A percentile compares a stretch with the other conserved stretches of the same genome.
Conservation (phyloP, 2,113 vertebrate genomes). For the Ammodytes dubius region DNA sequence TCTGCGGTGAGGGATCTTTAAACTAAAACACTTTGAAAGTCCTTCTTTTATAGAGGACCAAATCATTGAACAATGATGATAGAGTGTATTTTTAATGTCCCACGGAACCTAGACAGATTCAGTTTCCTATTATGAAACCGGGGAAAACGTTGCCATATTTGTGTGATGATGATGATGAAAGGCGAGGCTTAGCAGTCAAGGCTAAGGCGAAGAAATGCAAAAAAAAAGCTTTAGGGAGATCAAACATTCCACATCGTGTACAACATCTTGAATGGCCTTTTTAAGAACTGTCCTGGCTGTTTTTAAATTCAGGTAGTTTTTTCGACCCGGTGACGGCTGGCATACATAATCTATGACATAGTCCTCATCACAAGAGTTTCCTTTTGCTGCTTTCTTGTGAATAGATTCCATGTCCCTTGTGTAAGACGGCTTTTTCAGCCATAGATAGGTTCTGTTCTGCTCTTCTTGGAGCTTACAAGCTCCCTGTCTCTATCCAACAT, state of each 20-base stretch:
- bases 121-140: conserved; percentile 43
- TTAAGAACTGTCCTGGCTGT: conserved; percentile 50
- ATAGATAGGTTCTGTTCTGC: conserved; percentile 59
- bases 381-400: conserved; percentile 63
- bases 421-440: conserved; percentile 50
- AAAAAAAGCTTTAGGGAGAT: conserved; percentile 39
- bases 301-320: conserved; percentile 72
- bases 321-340: conserved; percentile 67
- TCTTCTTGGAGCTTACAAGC: conserved; percentile 49
- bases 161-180: conserved; percentile 60
- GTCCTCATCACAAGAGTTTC: conserved; percentile 61
- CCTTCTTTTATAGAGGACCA: conserved; percentile 2
- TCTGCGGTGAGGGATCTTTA: conserved; percentile 40
- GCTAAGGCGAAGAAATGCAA: conserved; percentile 30
- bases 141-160: conserved; percentile 50
- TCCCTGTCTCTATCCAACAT: conserved; percentile 30
- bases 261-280: conserved; percentile 52
- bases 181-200: conserved; percentile 34
- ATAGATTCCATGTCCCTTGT: conserved; percentile 64
- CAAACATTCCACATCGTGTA: conserved; percentile 44
- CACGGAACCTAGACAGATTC: conserved; percentile 33
- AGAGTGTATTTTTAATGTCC: conserved; percentile 37
- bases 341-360: conserved; percentile 79
- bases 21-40: conserved; percentile 35
- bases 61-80: conserved; percentile 48